Percentiles rank a stretch among this genome's conserved stretches.
phyloP scores from a whole-genome alignment of 2,888 invertebrate genomes.

The Xiphydria camelus region DNA sequence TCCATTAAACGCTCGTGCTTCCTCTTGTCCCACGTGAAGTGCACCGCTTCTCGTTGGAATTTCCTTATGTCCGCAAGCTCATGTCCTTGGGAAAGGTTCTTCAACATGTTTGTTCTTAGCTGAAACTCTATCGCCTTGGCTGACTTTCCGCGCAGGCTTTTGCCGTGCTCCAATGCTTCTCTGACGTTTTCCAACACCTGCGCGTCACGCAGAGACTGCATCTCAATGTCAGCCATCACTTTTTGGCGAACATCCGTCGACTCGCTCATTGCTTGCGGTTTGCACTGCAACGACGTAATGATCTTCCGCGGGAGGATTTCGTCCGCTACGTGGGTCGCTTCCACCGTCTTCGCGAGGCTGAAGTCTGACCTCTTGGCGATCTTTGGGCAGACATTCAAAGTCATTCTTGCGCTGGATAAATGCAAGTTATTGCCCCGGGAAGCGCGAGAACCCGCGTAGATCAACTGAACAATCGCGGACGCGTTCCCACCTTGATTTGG shows the following conservation, averaged over 20 bases:
- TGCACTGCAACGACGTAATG: not conserved
- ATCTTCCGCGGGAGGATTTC: slow-evolving; percentile 61
- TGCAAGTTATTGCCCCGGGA: too few relatives aligned
- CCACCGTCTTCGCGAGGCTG: slow-evolving; percentile 66
- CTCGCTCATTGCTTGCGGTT: not conserved
- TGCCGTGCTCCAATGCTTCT: slow-evolving; percentile 46
- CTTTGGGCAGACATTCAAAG: slow-evolving; percentile 32
- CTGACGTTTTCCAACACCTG: slow-evolving; percentile 39
- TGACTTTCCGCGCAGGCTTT: slow-evolving; percentile 72
- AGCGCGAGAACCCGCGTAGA: too few relatives aligned
- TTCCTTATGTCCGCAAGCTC: slow-evolving; percentile 56
- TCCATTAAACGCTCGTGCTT: slow-evolving; percentile 58
- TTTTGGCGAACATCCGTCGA: slow-evolving; percentile 22
- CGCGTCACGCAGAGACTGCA: slow-evolving; percentile 41
- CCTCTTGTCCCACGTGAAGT: slow-evolving; percentile 43
- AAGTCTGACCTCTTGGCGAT: slow-evolving; percentile 66
- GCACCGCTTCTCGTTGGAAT: slow-evolving; percentile 45
- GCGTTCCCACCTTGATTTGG: too few relatives aligned
- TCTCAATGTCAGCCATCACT: slow-evolving; percentile 38
- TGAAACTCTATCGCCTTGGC: slow-evolving; percentile 69
- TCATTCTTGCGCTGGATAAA: too few relatives aligned
- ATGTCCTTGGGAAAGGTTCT: slow-evolving; percentile 61
- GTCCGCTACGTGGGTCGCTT: slow-evolving; percentile 67
- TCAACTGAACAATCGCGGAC: too few relatives aligned
- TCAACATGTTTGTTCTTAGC: slow-evolving; percentile 54